phyloP scores from a whole-genome alignment of 2,113 vertebrate genomes.

The Mola mola region DNA sequence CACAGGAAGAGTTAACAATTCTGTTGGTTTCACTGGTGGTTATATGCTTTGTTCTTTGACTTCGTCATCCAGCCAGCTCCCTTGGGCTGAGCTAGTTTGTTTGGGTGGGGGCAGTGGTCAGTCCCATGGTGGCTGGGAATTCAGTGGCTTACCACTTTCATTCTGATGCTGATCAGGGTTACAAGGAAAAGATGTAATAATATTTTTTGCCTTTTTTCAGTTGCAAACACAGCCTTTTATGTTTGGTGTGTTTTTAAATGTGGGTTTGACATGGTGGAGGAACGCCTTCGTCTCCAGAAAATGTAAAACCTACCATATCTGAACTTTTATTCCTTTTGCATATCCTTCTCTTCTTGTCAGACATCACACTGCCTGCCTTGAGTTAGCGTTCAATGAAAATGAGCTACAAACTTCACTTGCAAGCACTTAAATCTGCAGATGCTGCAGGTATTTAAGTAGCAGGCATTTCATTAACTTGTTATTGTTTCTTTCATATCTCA shows the following conservation, averaged over 20 bases:
- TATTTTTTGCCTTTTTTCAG: constrained; percentile 32
- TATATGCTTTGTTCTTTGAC: constrained; percentile 36
- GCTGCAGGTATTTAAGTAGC: constrained; percentile 33
- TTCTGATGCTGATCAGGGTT: constrained; percentile 45
- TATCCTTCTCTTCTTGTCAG: not conserved
- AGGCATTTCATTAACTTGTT: constrained; percentile 25
- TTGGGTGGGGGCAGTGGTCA: constrained; percentile 49
- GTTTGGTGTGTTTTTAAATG: constrained; percentile 42
- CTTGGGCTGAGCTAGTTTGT: constrained; percentile 51
- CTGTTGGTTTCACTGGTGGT: constrained; percentile 6
- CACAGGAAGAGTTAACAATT: constrained; percentile 6
- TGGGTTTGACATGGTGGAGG: constrained; percentile 32
- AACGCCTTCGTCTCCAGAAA: constrained; percentile 16
- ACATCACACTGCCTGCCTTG: not conserved
- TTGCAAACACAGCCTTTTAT: constrained; percentile 44
- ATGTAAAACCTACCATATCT: constrained; percentile 20
- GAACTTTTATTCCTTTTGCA: constrained; percentile 19
- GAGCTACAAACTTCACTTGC: constrained; percentile 3
- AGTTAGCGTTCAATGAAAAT: constrained; percentile 13
- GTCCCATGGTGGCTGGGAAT: constrained; percentile 46
- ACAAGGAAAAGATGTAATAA: constrained; percentile 47
- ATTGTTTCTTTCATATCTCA: constrained; percentile 50
- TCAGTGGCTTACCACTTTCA: constrained; percentile 37
- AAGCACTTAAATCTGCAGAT: constrained; percentile 27
- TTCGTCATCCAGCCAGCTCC: constrained; percentile 34